phyloP scores from a whole-genome alignment of 2,113 vertebrate species.

The Sander vitreus region DNA sequence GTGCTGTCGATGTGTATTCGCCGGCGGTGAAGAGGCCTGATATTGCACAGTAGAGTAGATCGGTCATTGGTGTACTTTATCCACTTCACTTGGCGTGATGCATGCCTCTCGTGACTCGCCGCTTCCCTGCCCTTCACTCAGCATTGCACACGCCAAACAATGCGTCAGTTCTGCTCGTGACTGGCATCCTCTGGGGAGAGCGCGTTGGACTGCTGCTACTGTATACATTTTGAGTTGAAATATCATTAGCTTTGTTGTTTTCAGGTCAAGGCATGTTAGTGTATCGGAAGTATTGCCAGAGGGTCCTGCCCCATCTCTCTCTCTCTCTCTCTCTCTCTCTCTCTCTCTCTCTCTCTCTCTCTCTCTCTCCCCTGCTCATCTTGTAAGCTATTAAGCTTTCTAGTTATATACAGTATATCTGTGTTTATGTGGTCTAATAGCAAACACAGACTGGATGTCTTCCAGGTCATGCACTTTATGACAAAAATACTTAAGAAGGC shows the following conservation, averaged over 20 bases:
- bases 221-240: slow-evolving; percentile 76
- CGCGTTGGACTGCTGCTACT: slow-evolving; percentile 59
- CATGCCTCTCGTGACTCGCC: slow-evolving; percentile 82
- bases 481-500: no score
- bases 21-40: slow-evolving; percentile 56
- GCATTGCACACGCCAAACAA: slow-evolving; percentile 75
- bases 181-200: slow-evolving; percentile 70
- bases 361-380: slow-evolving; percentile 40
- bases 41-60: slow-evolving; percentile 79
- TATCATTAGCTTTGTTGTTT: slow-evolving; percentile 84
- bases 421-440: slow-evolving; percentile 1
- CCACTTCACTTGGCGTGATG: slow-evolving; percentile 80
- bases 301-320: slow-evolving; percentile 50
- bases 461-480: slow-evolving; percentile 12
- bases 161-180: slow-evolving; percentile 66
- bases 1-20: slow-evolving; percentile 42
- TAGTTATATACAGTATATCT: slow-evolving; percentile 29
- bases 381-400: slow-evolving; percentile 44
- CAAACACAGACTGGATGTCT: slow-evolving; percentile 14
- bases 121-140: slow-evolving; percentile 76
- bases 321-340: slow-evolving; percentile 19
- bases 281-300: slow-evolving; percentile 68
- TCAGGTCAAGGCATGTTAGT: slow-evolving; percentile 82
- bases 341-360: slow-evolving; percentile 21
- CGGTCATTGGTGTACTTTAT: slow-evolving; percentile 76